phyloP scores from a whole-genome alignment of 2,113 vertebrate species.

The Lagopus muta region DNA sequence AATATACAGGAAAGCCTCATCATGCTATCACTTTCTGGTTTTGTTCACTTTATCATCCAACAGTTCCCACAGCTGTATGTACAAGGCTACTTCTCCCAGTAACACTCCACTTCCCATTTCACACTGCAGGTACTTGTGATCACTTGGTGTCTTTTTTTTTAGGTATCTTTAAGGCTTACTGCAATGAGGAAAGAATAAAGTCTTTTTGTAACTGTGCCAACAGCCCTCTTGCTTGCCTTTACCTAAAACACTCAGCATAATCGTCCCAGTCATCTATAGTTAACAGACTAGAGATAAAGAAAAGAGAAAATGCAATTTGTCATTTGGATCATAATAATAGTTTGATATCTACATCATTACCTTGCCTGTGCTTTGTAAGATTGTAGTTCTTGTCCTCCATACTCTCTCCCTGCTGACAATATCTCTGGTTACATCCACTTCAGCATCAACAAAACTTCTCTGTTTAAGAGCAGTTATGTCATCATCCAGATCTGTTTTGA shows the following conservation, averaged over 20 bases:
- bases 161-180: background rate
- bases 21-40: background rate
- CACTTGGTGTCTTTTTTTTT: no score
- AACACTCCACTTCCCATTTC: background rate
- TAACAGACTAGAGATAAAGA: background rate
- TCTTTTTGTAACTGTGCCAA: background rate
- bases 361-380: constrained; percentile 98
- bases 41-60: background rate
- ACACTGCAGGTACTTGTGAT: background rate
- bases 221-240: background rate
- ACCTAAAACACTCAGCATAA: background rate
- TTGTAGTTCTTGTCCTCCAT: constrained; percentile 97
- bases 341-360: constrained; percentile 68
- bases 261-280: background rate
- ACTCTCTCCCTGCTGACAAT: constrained; percentile 98
- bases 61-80: background rate
- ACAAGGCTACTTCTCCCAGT: rapidly evolving
- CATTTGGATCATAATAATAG: background rate
- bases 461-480: constrained; percentile 96
- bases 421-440: constrained; percentile 96
- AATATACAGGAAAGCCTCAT: background rate
- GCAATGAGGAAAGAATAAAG: background rate
- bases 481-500: constrained; percentile 97
- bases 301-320: background rate
- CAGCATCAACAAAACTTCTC: constrained; percentile 97